These are phyloP conservation scores for Dicranocentrus wangi DNA, from an alignment of 2,888 invertebrate species.

Conservation along the genomic window DNA sequence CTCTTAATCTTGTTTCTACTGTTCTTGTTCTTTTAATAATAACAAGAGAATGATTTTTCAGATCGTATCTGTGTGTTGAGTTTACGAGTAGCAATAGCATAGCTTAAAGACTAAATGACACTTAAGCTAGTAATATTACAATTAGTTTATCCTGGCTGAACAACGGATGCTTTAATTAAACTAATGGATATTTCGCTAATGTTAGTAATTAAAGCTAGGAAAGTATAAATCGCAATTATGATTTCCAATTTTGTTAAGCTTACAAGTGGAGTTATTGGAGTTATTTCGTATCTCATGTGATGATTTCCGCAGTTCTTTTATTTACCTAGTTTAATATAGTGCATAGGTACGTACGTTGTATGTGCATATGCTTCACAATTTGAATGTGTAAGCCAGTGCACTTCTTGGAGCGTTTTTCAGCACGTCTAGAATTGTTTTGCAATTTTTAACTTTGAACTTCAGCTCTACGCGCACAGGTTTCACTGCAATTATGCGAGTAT, in stretches of 20 bases:
- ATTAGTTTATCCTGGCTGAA: background rate
- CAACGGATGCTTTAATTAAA: constrained; percentile 2
- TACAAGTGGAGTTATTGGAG: background rate
- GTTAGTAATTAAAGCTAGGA: background rate
- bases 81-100: constrained; percentile 6
- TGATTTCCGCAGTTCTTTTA: background rate
- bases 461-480: no score
- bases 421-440: no score
- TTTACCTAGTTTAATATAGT: no score
- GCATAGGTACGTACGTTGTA: no score
- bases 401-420: no score
- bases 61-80: constrained; percentile 33
- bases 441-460: no score
- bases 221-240: constrained; percentile 4
- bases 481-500: no score
- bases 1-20: constrained; percentile 37
- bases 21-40: constrained; percentile 34
- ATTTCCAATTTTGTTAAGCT: constrained; percentile 1
- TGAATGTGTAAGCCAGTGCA: no score
- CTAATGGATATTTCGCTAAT: no score
- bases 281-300: constrained; percentile 1
- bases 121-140: background rate
- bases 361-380: no score
- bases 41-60: constrained; percentile 20
- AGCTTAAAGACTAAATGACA: no score